Base-by-base conservation (phyloP, 2,113 vertebrate genomes). In the Aegotheles bennettii region DNA sequence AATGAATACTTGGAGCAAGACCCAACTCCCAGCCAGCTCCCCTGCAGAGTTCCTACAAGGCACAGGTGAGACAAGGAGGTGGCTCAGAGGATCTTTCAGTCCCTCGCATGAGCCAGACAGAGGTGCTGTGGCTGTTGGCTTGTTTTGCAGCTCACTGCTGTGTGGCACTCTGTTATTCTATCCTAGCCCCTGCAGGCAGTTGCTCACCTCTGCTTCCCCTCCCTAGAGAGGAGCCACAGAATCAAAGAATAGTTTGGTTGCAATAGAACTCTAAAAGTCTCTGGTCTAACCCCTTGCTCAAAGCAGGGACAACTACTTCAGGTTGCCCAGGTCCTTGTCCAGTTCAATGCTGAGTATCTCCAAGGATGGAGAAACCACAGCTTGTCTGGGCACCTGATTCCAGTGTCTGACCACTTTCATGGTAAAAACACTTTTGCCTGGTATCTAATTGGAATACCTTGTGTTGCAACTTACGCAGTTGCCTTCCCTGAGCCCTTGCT, bases 1-100 rank as follows among this genome's bases (percentile, higher is more conserved):
- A 99, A 99, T 69, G 76, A 97, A 50, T 98, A 97, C 92, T 95
- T 99, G 95, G 78, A 97, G 17, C 97, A 48, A 20, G 98, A 97
- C 59, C 99, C 98, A 0, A 82, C 97, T 35, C 94, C 98, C 17
- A 20, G 42, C 2, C 98, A 99, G 85, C 98, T 99, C 76, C 98
- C 90, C 63, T 98, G 98, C 94, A 96, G 88, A 85, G 97, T 98
- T 40, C 98, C 98, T 33, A 99, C 97, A 26, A 96, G 94, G 85
- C 98, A 99, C 97, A 99, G 99, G 99, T 99, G 79, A 96, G 95
- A 83, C 2, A 3, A 47, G 54, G 28, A 86, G 36, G 35, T 67
- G 33, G 42, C 48, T 89, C 50, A 63, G 71, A 76, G 11, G 28
- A 67, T 69, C 36, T 57, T 16, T 47, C 47, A 42, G 18, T 29